These are phyloP conservation scores for Lapara coniferarum DNA, from an alignment of 2,888 invertebrate genomes.

Conservation along the genomic window DNA sequence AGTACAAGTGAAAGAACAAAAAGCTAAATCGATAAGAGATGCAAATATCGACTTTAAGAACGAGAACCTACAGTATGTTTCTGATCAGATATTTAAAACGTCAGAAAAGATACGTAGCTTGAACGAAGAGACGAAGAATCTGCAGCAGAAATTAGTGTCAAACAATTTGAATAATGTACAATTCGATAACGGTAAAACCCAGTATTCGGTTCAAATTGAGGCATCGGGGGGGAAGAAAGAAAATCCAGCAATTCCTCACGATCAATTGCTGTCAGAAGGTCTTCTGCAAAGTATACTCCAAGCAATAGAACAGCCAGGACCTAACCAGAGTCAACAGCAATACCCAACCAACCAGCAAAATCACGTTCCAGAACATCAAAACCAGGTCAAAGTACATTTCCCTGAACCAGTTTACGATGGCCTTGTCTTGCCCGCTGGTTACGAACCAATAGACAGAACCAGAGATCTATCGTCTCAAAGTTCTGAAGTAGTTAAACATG, in stretches of 20 bases:
- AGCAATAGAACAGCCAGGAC: constrained; percentile 89
- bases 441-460: constrained; percentile 70
- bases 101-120: constrained; percentile 70
- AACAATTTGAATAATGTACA: constrained; percentile 56
- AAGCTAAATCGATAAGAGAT: constrained; percentile 64
- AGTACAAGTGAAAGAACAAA: constrained; percentile 61
- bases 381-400: constrained; percentile 27
- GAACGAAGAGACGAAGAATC: constrained; percentile 67
- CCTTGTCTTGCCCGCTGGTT: constrained; percentile 69
- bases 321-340: constrained; percentile 35
- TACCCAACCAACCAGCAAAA: no score
- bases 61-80: constrained; percentile 59
- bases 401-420: constrained; percentile 46
- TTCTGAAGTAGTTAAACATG: constrained; percentile 50
- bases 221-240: constrained; percentile 79
- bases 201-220: constrained; percentile 91
- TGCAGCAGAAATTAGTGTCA: constrained; percentile 70
- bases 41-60: constrained; percentile 59
- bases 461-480: constrained; percentile 65
- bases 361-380: constrained; percentile 10
- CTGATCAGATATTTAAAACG: constrained; percentile 71
- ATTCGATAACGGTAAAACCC: constrained; percentile 69
- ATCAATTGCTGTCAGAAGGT: constrained; percentile 90
- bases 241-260: constrained; percentile 85
- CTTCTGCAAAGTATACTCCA: constrained; percentile 91